A percentile compares a stretch with the other conserved stretches of the same genome.
Evolutionary conservation across 2,113 vertebrate species (phyloP).

Genomic region (Amblyopsis rosae): DNA sequence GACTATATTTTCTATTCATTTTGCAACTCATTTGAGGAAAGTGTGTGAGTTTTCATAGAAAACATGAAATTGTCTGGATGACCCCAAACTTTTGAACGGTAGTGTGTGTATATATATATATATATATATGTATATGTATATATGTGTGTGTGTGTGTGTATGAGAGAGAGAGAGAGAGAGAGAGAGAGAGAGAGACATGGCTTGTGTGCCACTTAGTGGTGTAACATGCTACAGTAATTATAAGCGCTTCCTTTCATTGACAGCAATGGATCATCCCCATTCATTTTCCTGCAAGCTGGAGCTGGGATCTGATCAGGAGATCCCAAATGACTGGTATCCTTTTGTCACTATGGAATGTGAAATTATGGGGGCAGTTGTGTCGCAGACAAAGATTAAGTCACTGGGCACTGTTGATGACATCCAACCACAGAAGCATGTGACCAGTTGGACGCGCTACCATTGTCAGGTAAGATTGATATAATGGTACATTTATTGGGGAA

Average conservation of each 20-base stretch:
- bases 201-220: constrained; percentile 21
- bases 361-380: constrained; percentile 81
- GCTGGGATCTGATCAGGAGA: constrained; percentile 94
- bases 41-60: too few relatives aligned
- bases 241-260: constrained; percentile 27
- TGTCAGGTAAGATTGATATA: constrained; percentile 82
- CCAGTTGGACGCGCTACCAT: constrained; percentile 86
- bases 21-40: too few relatives aligned
- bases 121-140: too few relatives aligned
- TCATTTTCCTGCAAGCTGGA: constrained; percentile 94
- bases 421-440: constrained; percentile 90
- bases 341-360: constrained; percentile 90
- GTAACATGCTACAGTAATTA: constrained; percentile 1
- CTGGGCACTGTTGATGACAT: constrained; percentile 87
- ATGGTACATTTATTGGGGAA: too few relatives aligned
- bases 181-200: background rate
- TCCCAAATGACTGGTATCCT: constrained; percentile 90
- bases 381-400: constrained; percentile 84
- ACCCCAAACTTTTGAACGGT: too few relatives aligned
- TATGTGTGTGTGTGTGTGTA: background rate
- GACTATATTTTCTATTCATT: too few relatives aligned
- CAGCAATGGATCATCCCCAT: constrained; percentile 90
- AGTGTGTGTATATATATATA: too few relatives aligned
- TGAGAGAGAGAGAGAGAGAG: background rate
- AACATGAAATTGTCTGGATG: too few relatives aligned